Percentiles rank a stretch among this genome's conserved stretches.
Conservation (phyloP, 2,113 vertebrate genomes). For the Gavia stellata region DNA sequence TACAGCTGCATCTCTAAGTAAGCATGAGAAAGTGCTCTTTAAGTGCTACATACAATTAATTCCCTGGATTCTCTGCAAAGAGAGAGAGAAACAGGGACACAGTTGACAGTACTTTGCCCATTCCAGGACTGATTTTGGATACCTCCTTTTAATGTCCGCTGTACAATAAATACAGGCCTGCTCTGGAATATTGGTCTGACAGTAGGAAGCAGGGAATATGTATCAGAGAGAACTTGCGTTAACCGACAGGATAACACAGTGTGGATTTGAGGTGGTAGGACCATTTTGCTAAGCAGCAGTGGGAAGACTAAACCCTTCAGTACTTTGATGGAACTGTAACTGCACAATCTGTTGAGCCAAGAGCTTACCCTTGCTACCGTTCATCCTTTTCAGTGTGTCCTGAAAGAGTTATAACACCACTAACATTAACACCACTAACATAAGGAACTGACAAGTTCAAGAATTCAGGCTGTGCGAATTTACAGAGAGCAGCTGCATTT, state of each 20-base stretch:
- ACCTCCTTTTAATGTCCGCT: neutral
- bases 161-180: neutral
- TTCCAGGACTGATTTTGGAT: neutral
- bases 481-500: neutral
- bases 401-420: neutral
- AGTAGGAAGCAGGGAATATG: rapidly evolving
- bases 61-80: neutral
- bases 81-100: neutral
- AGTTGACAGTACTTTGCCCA: neutral
- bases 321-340: neutral
- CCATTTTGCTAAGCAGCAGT: neutral
- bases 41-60: conserved; percentile 13
- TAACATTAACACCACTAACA: neutral
- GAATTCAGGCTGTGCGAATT: neutral
- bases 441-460: neutral
- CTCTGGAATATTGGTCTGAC: neutral
- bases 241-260: neutral
- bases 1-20: neutral
- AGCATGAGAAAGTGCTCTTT: conserved; percentile 16
- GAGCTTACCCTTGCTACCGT: neutral
- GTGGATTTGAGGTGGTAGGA: neutral
- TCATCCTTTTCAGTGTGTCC: neutral
- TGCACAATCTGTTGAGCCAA: neutral
- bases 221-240: neutral
- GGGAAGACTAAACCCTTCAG: neutral